Base-by-base conservation (phyloP, 2,113 vertebrate species). In the Trachemys scripta region DNA sequence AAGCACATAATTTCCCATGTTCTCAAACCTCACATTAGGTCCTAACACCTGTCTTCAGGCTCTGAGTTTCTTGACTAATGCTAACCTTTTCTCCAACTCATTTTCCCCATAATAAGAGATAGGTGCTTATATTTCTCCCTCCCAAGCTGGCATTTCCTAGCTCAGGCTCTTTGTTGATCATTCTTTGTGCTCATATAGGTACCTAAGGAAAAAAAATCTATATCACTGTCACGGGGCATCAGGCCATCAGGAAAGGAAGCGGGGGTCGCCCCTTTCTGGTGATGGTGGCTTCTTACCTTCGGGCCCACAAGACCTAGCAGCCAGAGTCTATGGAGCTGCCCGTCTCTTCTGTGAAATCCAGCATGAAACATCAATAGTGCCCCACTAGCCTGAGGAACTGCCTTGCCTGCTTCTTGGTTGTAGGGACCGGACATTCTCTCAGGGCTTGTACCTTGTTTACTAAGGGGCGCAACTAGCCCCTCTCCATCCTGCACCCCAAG, bases 31-130 rank as follows among this genome's bases (percentile, higher is more conserved):
- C 89, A 91, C 87, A 84, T 86, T 49, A 3, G 88, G 89, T 96
- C 88, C 97, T 95, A 79, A 81, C 27, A 94, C 79, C 97, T 87
- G 82, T 95, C 84, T 94, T 96, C 31, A 85, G 20, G 79, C 79
- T 80, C 84, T 14, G 49, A 19, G 24, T 88, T 91, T 96, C 62
- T 91, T 90, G 75, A 86, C 2, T 42, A 80, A 42, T n/a, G 53
- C 83, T 80, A 89, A 93, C 57, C 75, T 97, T 94, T 62, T 29
- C 95, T 97, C 54, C 76, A 84, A 79, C 20, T 87, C 69, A 69
- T 91, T 95, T 95, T 88, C 0, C 25, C n/a, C 80, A 29, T 6
- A 72, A 13, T 47, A 94, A 79, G 29, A 89, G 29, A 31, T 42
- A 57, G 85, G 59, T 5, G 31, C 2, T n/a, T 80, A 29, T 59